phyloP scores from a whole-genome alignment of 2,113 vertebrate species.

The Astur gentilis region DNA sequence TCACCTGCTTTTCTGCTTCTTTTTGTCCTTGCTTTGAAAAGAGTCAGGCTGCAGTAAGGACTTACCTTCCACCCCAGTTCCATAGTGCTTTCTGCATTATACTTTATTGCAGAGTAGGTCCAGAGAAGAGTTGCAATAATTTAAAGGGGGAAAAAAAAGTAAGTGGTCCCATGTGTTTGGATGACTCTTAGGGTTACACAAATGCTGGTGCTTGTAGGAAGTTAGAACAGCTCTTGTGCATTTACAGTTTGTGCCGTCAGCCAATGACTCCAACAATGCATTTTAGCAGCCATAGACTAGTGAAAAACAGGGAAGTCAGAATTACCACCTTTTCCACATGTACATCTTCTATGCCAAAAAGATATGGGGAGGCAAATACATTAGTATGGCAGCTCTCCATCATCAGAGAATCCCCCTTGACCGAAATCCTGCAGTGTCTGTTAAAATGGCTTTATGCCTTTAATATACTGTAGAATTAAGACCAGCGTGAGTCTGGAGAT shows the following conservation, averaged over 20 bases:
- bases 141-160: not conserved
- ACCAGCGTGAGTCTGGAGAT: not conserved
- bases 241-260: not conserved
- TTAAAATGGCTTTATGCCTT: not conserved
- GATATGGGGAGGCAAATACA: not conserved
- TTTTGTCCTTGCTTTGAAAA: not conserved
- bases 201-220: not conserved
- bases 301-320: not conserved
- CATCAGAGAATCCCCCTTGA: not conserved
- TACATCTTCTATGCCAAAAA: not conserved
- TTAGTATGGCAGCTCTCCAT: not conserved
- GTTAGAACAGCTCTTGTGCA: not conserved
- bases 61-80: not conserved
- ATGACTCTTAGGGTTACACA: not conserved
- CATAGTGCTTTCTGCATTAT: not conserved
- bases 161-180: accelerated
- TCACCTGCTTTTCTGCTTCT: not conserved
- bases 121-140: not conserved
- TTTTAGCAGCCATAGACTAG: not conserved
- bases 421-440: not conserved
- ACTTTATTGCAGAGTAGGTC: not conserved
- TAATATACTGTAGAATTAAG: not conserved
- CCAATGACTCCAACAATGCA: not conserved
- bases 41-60: not conserved
- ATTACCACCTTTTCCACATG: not conserved